phyloP scores from a whole-genome alignment of 2,113 vertebrate species.

The Podiceps cristatus region DNA sequence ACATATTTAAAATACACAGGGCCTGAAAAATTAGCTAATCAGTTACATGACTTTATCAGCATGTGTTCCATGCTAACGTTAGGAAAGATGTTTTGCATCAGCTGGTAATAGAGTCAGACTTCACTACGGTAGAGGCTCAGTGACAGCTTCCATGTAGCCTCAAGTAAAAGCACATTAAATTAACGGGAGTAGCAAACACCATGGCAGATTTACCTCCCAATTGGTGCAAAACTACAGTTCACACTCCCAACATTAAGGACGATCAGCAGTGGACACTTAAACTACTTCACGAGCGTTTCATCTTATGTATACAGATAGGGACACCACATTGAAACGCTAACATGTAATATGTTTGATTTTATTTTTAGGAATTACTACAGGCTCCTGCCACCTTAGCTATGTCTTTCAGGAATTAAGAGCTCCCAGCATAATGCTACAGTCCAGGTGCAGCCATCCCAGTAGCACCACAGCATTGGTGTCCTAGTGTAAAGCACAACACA shows the following conservation, averaged over 20 bases:
- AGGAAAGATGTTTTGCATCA: neutral
- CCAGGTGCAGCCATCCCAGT: neutral
- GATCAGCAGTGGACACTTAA: neutral
- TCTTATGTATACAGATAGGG: neutral
- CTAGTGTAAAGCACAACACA: neutral
- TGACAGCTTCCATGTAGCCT: rapidly evolving
- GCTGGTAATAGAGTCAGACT: neutral
- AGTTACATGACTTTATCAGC: neutral
- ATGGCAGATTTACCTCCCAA: neutral
- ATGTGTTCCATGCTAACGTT: neutral
- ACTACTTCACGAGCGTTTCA: neutral
- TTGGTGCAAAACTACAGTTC: neutral
- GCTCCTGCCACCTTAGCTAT: neutral
- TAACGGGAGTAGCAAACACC: neutral
- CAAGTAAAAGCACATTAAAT: neutral
- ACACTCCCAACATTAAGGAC: neutral
- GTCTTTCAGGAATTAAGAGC: neutral
- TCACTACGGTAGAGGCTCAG: neutral
- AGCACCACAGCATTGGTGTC: neutral
- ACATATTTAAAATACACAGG: neutral
- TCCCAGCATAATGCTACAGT: neutral
- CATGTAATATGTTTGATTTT: too few species aligned
- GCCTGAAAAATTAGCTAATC: neutral
- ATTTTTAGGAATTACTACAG: neutral
- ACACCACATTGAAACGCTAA: neutral